These are phyloP conservation scores for Ophioderma brevispina DNA, from an alignment of 35 echinoderm and acorn worm genomes.

Conservation along the genomic window DNA sequence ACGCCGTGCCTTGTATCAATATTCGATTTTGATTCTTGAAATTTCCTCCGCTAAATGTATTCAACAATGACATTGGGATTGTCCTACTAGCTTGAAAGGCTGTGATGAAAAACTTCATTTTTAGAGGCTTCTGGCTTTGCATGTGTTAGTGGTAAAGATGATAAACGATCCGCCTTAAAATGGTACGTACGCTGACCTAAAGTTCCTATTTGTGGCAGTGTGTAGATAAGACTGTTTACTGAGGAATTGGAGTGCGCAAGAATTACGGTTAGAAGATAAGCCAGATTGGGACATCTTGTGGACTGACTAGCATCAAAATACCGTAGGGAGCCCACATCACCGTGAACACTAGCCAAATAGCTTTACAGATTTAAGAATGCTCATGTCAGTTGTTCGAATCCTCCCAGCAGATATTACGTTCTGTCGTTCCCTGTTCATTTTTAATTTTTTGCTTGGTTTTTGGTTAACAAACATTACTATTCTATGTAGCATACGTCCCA, in stretches of 20 bases:
- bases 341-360: constrained; percentile 64
- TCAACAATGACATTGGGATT: too few species aligned
- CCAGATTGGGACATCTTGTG: constrained; percentile 22
- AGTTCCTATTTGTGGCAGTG: constrained; percentile 73
- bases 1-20: too few species aligned
- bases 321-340: constrained; percentile 87
- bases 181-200: constrained; percentile 73
- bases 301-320: constrained; percentile 55
- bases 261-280: constrained; percentile 53
- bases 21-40: too few species aligned
- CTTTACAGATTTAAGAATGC: constrained; percentile 56
- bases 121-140: too few species aligned
- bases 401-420: too few species aligned
- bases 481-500: background rate
- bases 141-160: too few species aligned
- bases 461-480: background rate
- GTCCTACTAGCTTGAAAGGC: too few species aligned
- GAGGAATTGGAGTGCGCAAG: constrained; percentile 72
- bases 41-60: too few species aligned
- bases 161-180: too few species aligned
- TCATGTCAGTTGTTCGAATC: constrained; percentile 22
- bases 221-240: constrained; percentile 80
- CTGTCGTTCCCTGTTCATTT: background rate
- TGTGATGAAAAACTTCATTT: too few species aligned
- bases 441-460: background rate